Evolutionary conservation across 2,797 vertebrate genomes (phyloP), one percentile per base, ranked within the genome.

Genomic region (Danionella dracula): DNA sequence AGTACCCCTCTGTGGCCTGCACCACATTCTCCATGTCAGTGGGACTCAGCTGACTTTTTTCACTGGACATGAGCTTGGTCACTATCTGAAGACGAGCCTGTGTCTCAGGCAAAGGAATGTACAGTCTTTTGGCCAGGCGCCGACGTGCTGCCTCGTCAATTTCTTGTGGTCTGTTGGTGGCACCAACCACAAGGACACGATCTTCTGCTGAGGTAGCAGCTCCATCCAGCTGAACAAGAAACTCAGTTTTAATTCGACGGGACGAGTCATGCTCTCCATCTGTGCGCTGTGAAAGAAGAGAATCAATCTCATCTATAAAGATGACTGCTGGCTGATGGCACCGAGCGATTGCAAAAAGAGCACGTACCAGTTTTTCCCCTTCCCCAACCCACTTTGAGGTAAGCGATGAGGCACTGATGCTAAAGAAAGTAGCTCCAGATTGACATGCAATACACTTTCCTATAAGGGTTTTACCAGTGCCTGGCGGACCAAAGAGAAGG

Each of bases 371-470:
- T 78, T 99, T 99, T 54, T 99, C 97, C 1, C 97, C 96, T 72
- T 99, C 97, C 0, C 96, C 97, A 11, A 99, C 94, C 96, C 96
- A 99, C 17, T 99, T 98, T 49, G 96, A 99, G 42, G 96, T 98
- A 54, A 99, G 87, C 0, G 96, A 98, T 1, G 96, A 98, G 17
- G 96, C 96, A 6, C 96, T 98, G 77, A 99, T 98, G 82, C 96
- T 98, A 32, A 99, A 99, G 84, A 99, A 99, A 0, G 96, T 99
- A 0, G 97, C 95, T 9, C 94, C 93, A 0, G 96, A 98, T 67
- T 99, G 96, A 77, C 94, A 94, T 0, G 96, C 96, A 0, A 98
- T 98, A 77, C 95, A 99, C 75, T 98, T 99, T 45, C 96, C 96
- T 21, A 99, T 99, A 0, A 99, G 90, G 4, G 96, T 99, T 80